Evolutionary conservation across 2,113 vertebrate genomes (phyloP).

Genomic region (Mormyrus iriodes): DNA sequence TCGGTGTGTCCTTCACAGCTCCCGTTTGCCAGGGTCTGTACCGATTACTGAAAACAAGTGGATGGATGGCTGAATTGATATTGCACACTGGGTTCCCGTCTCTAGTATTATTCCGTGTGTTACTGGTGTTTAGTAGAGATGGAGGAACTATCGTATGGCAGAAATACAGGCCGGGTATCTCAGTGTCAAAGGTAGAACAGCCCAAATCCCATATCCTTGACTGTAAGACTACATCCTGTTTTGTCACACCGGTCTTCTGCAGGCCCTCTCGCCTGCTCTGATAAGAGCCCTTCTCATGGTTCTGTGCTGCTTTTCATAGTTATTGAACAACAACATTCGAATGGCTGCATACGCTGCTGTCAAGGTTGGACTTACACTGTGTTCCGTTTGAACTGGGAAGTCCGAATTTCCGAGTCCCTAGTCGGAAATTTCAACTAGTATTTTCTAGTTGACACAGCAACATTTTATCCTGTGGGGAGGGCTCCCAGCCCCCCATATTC

Average conservation of each 20-base stretch:
- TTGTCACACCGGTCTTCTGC: background rate
- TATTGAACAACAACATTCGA: background rate
- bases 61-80: background rate
- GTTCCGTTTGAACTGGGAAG: background rate
- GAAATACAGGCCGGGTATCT: background rate
- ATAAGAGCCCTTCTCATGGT: background rate
- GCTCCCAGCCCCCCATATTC: no score
- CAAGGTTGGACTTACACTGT: background rate
- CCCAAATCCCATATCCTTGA: background rate
- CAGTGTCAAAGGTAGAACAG: background rate
- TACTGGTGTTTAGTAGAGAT: background rate
- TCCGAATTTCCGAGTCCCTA: background rate
- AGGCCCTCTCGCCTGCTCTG: background rate
- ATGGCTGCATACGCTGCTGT: no score
- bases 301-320: background rate
- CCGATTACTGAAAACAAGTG: background rate
- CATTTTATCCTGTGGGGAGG: no score
- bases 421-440: background rate
- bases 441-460: no score
- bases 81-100: background rate
- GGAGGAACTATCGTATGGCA: background rate
- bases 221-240: background rate
- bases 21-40: background rate
- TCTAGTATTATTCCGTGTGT: background rate
- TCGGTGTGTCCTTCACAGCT: background rate